Evolutionary conservation across 2,113 vertebrate genomes (phyloP).

Genomic region (Anoplopoma fimbria): DNA sequence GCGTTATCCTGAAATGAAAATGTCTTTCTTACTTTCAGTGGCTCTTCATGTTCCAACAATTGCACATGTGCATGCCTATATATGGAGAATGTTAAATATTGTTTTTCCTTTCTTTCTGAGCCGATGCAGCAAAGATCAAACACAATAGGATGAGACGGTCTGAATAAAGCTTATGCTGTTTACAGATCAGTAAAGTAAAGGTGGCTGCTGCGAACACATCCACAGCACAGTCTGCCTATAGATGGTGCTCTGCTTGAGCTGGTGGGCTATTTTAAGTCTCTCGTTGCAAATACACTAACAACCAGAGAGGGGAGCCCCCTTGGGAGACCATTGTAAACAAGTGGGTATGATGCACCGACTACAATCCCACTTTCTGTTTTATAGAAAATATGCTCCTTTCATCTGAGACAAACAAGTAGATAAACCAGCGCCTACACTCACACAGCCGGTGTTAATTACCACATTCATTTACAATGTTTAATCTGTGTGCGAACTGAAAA

Average conservation of each 20-base stretch:
- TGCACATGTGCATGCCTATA: background rate
- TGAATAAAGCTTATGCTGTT: conserved; percentile 53
- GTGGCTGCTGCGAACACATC: conserved; percentile 48
- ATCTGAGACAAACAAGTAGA: conserved; percentile 84
- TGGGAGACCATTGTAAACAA: conserved; percentile 82
- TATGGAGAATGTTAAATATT: conserved; percentile 8
- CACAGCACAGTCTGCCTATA: conserved; percentile 58
- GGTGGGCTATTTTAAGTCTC: conserved; percentile 80
- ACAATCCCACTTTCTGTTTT: conserved; percentile 81
- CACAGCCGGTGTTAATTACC: conserved; percentile 79
- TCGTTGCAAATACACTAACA: conserved; percentile 75
- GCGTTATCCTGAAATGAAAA: conserved; percentile 7
- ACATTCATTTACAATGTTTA: conserved; percentile 83
- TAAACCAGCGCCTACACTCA: conserved; percentile 73
- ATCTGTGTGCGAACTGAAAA: conserved; percentile 77
- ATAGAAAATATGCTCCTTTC: conserved; percentile 81
- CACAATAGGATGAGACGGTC: conserved; percentile 26
- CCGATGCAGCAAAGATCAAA: conserved; percentile 61
- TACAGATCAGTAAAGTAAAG: conserved; percentile 51
- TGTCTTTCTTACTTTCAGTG: background rate
- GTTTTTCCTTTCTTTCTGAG: conserved; percentile 28
- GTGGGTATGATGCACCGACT: conserved; percentile 74
- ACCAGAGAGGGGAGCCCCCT: conserved; percentile 72
- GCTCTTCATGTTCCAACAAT: conserved; percentile 21
- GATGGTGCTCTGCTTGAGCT: conserved; percentile 71